Conservation (phyloP, 92 coral and sea anemone species). For the Palythoa heliodiscus region DNA sequence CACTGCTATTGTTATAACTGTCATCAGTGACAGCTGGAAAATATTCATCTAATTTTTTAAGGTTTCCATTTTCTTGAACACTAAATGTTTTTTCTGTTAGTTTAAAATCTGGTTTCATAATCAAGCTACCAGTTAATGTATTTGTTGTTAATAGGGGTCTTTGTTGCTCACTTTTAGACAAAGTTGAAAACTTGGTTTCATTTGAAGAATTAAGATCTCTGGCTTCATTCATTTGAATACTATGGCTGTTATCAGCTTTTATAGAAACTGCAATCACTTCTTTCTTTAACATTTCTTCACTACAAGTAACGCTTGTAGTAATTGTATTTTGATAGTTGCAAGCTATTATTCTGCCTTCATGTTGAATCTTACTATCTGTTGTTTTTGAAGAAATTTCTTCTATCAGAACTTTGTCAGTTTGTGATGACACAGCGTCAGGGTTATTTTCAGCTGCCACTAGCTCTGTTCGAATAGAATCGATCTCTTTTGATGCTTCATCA, state of each 20-base stretch:
- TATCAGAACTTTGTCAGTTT: background rate
- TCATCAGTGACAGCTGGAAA: slow-evolving; percentile 1
- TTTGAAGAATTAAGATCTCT: slow-evolving; percentile 4
- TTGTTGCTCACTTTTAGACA: background rate
- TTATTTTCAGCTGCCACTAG: background rate
- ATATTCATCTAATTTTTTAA: background rate
- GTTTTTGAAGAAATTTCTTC: background rate
- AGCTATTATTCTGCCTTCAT: background rate
- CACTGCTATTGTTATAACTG: background rate
- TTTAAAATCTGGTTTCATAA: background rate
- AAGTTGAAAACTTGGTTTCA: background rate
- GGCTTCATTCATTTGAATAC: background rate
- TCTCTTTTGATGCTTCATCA: background rate
- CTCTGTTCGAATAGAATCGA: background rate
- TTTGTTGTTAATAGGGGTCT: background rate
- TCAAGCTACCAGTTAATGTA: background rate
- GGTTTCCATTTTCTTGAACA: background rate
- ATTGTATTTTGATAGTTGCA: background rate
- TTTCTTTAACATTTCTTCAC: background rate
- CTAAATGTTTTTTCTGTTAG: background rate
- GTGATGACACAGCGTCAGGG: background rate
- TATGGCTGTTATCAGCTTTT: background rate
- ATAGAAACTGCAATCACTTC: background rate
- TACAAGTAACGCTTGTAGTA: background rate
- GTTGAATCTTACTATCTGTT: background rate